phyloP scores from a whole-genome alignment of 2,113 vertebrate genomes.

The Dryoscopus gambensis region DNA sequence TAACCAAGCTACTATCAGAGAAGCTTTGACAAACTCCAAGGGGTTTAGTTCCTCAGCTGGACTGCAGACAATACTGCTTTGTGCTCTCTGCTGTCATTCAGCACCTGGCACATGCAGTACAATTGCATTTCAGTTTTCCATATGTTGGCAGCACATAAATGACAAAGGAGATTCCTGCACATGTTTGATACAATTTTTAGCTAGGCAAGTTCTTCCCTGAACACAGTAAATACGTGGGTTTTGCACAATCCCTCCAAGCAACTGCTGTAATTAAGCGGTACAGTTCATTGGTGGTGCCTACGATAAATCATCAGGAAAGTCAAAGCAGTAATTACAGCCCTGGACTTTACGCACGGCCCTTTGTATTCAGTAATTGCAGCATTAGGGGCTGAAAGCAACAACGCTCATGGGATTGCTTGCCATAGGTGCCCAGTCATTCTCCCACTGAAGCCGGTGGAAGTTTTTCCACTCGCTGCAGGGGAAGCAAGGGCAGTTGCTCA shows the following conservation, averaged over 20 bases:
- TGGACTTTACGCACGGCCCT: background rate
- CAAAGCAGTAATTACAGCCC: background rate
- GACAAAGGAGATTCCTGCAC: background rate
- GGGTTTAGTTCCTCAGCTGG: background rate
- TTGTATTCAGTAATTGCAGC: background rate
- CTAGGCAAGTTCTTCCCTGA: background rate
- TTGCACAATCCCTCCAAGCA: background rate
- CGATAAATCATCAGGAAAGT: background rate
- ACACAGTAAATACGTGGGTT: background rate
- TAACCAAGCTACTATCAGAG: background rate
- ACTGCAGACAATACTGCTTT: background rate
- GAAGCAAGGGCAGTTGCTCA: background rate
- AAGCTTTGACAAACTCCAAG: background rate
- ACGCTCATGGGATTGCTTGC: rapidly evolving
- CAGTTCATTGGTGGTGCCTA: background rate
- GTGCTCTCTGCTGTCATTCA: background rate
- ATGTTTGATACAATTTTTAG: background rate
- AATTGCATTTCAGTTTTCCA: background rate
- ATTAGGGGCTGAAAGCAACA: background rate
- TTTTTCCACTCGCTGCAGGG: background rate
- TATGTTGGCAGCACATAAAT: background rate
- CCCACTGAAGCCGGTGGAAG: background rate
- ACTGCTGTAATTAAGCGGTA: background rate
- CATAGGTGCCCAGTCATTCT: background rate
- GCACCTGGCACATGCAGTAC: background rate